Conservation (phyloP, 2,797 vertebrate species). For the Phataginus tetradactyla region DNA sequence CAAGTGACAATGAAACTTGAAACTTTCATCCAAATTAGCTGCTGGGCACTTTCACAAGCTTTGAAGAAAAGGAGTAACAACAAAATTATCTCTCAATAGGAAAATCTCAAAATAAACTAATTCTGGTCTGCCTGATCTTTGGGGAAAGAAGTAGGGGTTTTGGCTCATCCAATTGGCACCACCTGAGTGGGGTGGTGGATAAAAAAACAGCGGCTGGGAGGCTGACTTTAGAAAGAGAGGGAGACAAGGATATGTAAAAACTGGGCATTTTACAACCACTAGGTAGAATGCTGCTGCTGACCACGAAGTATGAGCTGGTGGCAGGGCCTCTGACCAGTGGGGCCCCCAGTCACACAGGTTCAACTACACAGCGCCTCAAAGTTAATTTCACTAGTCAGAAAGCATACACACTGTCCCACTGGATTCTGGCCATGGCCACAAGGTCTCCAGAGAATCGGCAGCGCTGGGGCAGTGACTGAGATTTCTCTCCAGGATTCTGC, state of each 20-base stretch:
- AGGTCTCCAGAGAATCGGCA: background rate
- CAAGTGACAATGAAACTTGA: background rate
- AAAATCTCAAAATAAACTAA: background rate
- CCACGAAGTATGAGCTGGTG: background rate
- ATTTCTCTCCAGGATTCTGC: background rate
- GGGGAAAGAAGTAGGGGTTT: background rate
- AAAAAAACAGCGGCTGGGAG: background rate
- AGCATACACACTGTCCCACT: background rate
- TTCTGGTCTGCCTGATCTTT: background rate
- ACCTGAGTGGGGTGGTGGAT: background rate
- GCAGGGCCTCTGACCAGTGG: background rate
- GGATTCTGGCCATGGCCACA: background rate
- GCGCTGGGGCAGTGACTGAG: background rate
- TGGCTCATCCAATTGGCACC: background rate
- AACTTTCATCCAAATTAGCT: background rate
- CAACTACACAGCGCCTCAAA: background rate
- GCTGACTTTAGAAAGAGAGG: background rate
- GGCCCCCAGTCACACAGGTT: background rate
- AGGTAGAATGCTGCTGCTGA: background rate
- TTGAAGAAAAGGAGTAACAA: background rate
- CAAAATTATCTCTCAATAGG: background rate
- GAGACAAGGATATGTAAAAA: background rate
- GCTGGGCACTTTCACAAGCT: background rate
- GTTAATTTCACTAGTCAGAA: too few species aligned
- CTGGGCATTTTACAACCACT: background rate